phyloP scores from a whole-genome alignment of 2,113 vertebrate species.

The Osmerus mordax region DNA sequence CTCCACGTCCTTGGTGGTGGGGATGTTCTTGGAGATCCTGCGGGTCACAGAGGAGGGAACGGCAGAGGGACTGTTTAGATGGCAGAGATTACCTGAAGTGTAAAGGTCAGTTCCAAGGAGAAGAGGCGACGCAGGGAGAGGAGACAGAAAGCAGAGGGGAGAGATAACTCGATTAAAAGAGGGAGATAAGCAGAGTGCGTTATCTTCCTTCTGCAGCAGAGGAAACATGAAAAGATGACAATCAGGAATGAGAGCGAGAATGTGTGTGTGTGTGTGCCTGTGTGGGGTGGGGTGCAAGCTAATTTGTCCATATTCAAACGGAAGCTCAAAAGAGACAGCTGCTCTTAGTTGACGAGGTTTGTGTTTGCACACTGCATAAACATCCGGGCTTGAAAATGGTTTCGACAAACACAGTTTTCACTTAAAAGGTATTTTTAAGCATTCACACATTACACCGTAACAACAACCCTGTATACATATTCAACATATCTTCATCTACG shows the following conservation, averaged over 20 bases:
- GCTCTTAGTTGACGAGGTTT: no score
- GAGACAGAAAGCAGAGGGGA: conserved; percentile 57
- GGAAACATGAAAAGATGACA: conserved; percentile 74
- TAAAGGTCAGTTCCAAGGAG: conserved; percentile 13
- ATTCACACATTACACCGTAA: no score
- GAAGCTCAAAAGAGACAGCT: conserved; percentile 37
- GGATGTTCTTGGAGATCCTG: conserved; percentile 94
- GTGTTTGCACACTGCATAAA: no score
- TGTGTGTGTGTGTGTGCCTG: no score
- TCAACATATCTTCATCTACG: conserved; percentile 17
- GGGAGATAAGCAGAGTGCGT: conserved; percentile 61
- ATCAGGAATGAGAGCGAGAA: conserved; percentile 40
- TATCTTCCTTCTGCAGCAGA: conserved; percentile 70
- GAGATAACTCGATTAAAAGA: conserved; percentile 68
- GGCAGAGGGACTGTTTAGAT: background rate
- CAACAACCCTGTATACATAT: no score
- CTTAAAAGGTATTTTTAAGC: no score
- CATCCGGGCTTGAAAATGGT: background rate
- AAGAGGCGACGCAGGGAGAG: conserved; percentile 34
- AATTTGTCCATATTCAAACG: conserved; percentile 67
- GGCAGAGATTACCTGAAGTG: conserved; percentile 16
- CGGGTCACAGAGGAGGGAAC: background rate
- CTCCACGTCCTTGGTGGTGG: conserved; percentile 95
- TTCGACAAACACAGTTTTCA: background rate
- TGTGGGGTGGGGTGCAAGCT: background rate